Conservation (phyloP, 2,888 invertebrate species). For the Zygogramma bicolorata region DNA sequence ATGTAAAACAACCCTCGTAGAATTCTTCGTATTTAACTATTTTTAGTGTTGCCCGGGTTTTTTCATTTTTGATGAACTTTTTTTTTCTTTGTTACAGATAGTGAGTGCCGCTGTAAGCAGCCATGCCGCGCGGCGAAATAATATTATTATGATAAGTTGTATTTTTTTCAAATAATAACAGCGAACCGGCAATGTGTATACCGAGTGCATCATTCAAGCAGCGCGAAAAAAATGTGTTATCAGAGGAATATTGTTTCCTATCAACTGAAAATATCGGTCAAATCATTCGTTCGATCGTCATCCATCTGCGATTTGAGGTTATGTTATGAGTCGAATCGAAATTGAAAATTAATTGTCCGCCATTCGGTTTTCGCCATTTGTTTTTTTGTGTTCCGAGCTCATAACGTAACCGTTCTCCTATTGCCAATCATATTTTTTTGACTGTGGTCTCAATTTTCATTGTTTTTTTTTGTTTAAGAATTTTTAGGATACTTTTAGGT, state of each 20-base stretch:
- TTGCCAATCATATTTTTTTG: slow-evolving; percentile 57
- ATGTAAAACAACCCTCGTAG: too few species aligned
- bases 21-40: background rate
- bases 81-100: slow-evolving; percentile 63
- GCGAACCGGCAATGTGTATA: slow-evolving; percentile 66
- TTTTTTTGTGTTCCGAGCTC: slow-evolving; percentile 46
- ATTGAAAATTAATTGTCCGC: background rate
- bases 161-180: slow-evolving; percentile 65
- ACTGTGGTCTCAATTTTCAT: slow-evolving; percentile 62
- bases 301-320: slow-evolving; percentile 29
- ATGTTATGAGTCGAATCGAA: slow-evolving; percentile 26
- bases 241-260: slow-evolving; percentile 57
- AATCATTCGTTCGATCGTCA: slow-evolving; percentile 46
- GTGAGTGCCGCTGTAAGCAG: slow-evolving; percentile 65
- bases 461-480: slow-evolving; percentile 57
- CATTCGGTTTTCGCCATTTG: slow-evolving; percentile 19
- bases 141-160: slow-evolving; percentile 61
- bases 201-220: slow-evolving; percentile 62
- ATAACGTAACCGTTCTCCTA: slow-evolving; percentile 55
- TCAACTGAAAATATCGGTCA: slow-evolving; percentile 46
- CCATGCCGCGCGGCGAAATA: slow-evolving; percentile 64
- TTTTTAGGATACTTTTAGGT: slow-evolving; percentile 59
- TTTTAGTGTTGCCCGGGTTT: background rate
- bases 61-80: background rate
- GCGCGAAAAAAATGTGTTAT: slow-evolving; percentile 39